Percentiles rank a stretch among this genome's conserved stretches.
Conservation (phyloP, 2,113 vertebrate genomes). For the Carassius carassius region DNA sequence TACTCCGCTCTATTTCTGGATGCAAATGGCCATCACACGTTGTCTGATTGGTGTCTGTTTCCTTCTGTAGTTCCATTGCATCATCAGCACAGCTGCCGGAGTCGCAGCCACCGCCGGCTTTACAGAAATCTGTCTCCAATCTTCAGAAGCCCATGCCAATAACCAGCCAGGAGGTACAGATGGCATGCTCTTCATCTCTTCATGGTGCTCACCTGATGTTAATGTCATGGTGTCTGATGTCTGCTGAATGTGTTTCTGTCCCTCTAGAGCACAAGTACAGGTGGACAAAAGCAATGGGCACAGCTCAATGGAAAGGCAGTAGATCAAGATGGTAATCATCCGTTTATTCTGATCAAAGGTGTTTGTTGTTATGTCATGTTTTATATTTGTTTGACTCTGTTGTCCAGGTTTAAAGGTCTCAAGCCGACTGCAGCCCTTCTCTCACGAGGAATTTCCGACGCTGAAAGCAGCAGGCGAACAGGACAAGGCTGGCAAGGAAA, state of each 20-base stretch:
- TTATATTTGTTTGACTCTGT: background rate
- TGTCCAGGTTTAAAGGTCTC: constrained; percentile 96
- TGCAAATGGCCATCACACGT: background rate
- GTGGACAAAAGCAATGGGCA: constrained; percentile 99
- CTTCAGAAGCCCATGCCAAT: constrained; percentile 94
- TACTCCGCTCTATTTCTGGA: background rate
- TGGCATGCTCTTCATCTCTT: background rate
- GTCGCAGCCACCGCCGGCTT: constrained; percentile 97
- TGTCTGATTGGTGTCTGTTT: constrained; percentile 26
- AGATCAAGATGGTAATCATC: constrained; percentile 91
- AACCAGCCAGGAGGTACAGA: constrained; percentile 89
- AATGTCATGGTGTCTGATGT: background rate
- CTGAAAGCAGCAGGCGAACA: constrained; percentile 99
- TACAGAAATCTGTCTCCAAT: constrained; percentile 99
- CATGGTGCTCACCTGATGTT: background rate
- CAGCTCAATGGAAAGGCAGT: constrained; percentile 99
- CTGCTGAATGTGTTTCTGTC: constrained; percentile 16
- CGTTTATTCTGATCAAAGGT: background rate
- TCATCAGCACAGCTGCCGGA: constrained; percentile 95
- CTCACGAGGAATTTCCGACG: constrained; percentile 99
- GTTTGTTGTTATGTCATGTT: constrained; percentile 51
- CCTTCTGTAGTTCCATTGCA: constrained; percentile 87
- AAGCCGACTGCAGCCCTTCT: constrained; percentile 99
- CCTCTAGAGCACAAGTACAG: constrained; percentile 92
- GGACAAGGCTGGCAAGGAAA: constrained; percentile 99